Evolutionary conservation across 2,888 invertebrate genomes (phyloP).

Genomic region (Polydrusus cervinus): DNA sequence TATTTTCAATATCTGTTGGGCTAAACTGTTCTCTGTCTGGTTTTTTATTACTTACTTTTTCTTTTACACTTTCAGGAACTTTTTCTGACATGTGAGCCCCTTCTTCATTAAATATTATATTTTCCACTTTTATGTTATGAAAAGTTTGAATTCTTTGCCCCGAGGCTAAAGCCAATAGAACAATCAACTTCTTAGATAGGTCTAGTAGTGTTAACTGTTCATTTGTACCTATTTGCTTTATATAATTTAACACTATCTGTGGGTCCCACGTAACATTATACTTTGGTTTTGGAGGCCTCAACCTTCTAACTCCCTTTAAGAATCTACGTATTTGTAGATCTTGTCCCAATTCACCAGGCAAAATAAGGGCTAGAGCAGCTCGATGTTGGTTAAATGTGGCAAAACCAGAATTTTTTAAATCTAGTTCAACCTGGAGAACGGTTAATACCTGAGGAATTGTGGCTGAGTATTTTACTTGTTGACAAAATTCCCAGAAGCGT

Average conservation of each 20-base stretch:
- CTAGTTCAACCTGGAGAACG: background rate
- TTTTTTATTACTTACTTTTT: no score
- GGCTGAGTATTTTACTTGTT: background rate
- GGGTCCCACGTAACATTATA: conserved; percentile 62
- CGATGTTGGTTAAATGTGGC: conserved; percentile 58
- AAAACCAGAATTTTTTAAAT: conserved; percentile 40
- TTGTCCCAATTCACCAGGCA: conserved; percentile 51
- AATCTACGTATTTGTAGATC: conserved; percentile 56
- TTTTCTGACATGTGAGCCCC: no score
- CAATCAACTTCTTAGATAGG: conserved; percentile 56
- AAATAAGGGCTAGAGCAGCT: conserved; percentile 54
- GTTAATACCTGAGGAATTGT: background rate
- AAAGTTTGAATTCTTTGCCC: conserved; percentile 26
- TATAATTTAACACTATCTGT: conserved; percentile 42
- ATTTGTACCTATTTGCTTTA: background rate
- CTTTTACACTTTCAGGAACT: no score
- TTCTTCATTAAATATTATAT: background rate
- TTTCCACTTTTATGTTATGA: conserved; percentile 2
- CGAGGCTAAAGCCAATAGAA: conserved; percentile 57
- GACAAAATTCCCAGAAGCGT: conserved; percentile 1
- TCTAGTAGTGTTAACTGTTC: conserved; percentile 41
- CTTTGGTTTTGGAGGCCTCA: conserved; percentile 56
- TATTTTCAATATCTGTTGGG: no score
- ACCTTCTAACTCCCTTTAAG: conserved; percentile 56
- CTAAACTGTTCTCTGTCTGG: no score